Base-by-base conservation (phyloP, 2,888 invertebrate species). In the Diaprepes abbreviatus region DNA sequence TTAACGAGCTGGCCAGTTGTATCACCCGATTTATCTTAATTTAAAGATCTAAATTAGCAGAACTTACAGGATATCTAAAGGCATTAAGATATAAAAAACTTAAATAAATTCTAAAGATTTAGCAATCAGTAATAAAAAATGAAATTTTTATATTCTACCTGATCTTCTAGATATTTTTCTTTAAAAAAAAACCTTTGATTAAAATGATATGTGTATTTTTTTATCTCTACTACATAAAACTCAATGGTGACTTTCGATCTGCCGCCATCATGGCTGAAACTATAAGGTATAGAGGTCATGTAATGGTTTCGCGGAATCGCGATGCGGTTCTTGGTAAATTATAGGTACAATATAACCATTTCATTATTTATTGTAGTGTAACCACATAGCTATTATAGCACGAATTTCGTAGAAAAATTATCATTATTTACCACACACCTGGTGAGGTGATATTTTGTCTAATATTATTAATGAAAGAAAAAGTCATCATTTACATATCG, bases 181-280 rank as follows among this genome's bases (percentile, higher is more conserved):
- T n/a, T n/a, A n/a, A n/a, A n/a, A n/a, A n/a, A n/a, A n/a, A n/a
- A n/a, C n/a, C n/a, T n/a, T n/a, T n/a, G n/a, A n/a, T n/a, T n/a
- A n/a, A n/a, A n/a, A n/a, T n/a, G n/a, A n/a, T n/a, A n/a, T n/a
- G n/a, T n/a, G n/a, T n/a, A n/a, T n/a, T n/a, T n/a, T n/a, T n/a
- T n/a, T n/a, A n/a, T n/a, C 43, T 43, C 43, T 43, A n/a, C 10
- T 10, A 43, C 9, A 19, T 43, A 19, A 43, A 43, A 21, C 43
- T 43, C 43, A n/a, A 21, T 21, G 21, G n/a, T n/a, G 12, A 12
- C 24, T 24, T 24, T 45, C 45, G 45, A 43, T 12, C 24, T 45
- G 45, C 12, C 45, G 45, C 45, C 45, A 45, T 24, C 45, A 45
- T 24, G 45, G 45, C 45, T 45, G 12, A 45, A 10, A 19, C 35